Evolutionary conservation across 2,888 invertebrate species (phyloP).

Genomic region (Eledone cirrhosa): DNA sequence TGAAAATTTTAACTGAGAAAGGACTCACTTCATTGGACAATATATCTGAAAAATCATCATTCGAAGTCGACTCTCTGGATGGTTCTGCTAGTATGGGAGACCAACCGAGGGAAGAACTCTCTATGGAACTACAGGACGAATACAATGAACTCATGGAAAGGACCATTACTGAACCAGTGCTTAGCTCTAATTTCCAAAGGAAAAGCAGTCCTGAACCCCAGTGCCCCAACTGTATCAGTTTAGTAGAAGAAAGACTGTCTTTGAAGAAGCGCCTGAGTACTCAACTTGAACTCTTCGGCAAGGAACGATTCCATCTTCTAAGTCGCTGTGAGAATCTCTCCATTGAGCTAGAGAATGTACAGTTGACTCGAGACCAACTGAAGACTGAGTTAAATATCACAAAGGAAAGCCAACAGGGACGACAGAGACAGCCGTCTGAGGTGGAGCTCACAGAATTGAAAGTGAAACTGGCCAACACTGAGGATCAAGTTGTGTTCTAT

Average conservation of each 20-base stretch:
- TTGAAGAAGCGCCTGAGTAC: conserved; percentile 34
- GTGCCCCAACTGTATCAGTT: not conserved
- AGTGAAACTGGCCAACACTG: conserved; percentile 11
- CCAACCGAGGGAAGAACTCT: conserved; percentile 7
- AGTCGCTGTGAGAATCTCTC: conserved; percentile 18
- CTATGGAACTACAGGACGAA: conserved; percentile 1
- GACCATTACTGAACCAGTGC: not conserved
- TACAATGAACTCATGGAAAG: conserved; percentile 19
- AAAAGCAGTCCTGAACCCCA: not conserved
- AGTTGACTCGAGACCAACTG: conserved; percentile 22
- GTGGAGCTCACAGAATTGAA: not conserved
- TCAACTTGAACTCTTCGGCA: conserved; percentile 37
- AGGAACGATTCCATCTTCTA: conserved; percentile 40
- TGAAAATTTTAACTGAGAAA: conserved; percentile 17
- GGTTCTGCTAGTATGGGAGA: conserved; percentile 11
- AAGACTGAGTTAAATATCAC: conserved; percentile 32
- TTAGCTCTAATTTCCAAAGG: not conserved
- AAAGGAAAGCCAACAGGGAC: conserved; percentile 25
- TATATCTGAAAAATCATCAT: conserved; percentile 22
- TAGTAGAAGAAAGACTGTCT: conserved; percentile 21
- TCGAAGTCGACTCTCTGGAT: conserved; percentile 18
- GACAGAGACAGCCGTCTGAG: not conserved
- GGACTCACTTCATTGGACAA: conserved; percentile 22
- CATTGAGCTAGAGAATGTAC: conserved; percentile 27
- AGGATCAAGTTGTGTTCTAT: not conserved